These are phyloP conservation scores for Bicyclus anynana DNA, from an alignment of 1,140 invertebrate species.

Conservation along the genomic window DNA sequence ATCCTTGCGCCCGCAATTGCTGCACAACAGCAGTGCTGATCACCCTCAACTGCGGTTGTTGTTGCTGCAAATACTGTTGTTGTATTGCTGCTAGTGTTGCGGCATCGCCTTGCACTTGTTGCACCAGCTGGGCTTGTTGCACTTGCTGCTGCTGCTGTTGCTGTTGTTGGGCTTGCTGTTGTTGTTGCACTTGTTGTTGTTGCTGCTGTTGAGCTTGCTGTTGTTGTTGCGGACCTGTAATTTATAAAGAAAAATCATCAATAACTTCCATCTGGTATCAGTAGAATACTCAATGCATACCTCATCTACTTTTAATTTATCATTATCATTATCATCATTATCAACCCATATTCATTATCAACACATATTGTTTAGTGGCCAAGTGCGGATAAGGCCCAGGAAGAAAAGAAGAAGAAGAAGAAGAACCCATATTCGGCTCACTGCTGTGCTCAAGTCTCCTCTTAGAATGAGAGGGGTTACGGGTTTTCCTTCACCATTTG, in stretches of 20 bases:
- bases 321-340: too few species aligned
- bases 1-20: slow-evolving; percentile 70
- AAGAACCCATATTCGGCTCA: too few species aligned
- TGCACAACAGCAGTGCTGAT: slow-evolving; percentile 75
- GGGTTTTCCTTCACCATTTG: too few species aligned
- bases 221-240: slow-evolving; percentile 58
- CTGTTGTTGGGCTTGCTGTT: slow-evolving; percentile 65
- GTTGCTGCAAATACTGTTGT: slow-evolving; percentile 75
- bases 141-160: slow-evolving; percentile 70
- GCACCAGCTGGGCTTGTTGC: slow-evolving; percentile 56
- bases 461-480: too few species aligned
- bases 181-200: slow-evolving; percentile 54
- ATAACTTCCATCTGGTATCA: neutral
- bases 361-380: too few species aligned
- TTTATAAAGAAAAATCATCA: neutral
- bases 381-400: too few species aligned
- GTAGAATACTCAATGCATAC: too few species aligned
- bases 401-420: too few species aligned
- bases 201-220: slow-evolving; percentile 63
- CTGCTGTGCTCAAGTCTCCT: too few species aligned
- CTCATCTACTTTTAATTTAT: too few species aligned
- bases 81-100: slow-evolving; percentile 63
- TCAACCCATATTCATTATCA: too few species aligned
- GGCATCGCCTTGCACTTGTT: slow-evolving; percentile 58
- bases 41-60: slow-evolving; percentile 75